These are phyloP conservation scores for Dicyrtomina minuta DNA, from an alignment of 2,888 invertebrate species.

Conservation along the genomic window DNA sequence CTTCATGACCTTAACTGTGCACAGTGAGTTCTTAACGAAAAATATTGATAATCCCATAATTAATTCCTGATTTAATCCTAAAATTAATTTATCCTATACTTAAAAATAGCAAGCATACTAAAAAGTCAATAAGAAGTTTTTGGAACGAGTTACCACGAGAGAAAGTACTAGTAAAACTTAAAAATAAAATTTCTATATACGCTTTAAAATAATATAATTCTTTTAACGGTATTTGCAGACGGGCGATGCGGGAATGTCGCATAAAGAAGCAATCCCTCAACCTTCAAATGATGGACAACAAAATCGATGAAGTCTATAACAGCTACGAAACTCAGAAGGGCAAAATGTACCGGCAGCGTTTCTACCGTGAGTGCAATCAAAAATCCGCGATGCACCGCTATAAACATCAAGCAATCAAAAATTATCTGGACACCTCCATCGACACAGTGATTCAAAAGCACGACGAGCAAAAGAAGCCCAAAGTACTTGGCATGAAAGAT, in stretches of 20 bases:
- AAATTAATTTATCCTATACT: too few relatives aligned
- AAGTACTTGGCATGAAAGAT: constrained; percentile 22
- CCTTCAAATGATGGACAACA: constrained; percentile 20
- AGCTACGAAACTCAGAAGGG: constrained; percentile 26
- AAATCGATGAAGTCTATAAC: constrained; percentile 6
- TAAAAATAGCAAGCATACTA: too few relatives aligned
- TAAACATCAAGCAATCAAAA: constrained; percentile 21
- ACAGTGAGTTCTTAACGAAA: too few relatives aligned
- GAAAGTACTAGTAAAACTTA: too few relatives aligned
- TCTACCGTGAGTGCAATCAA: constrained; percentile 23
- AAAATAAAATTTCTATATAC: not conserved
- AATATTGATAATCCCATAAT: too few relatives aligned
- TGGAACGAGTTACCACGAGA: too few relatives aligned
- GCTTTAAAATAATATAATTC: not conserved
- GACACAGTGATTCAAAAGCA: not conserved
- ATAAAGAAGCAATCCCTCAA: constrained; percentile 20
- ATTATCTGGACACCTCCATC: not conserved
- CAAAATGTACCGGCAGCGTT: constrained; percentile 14
- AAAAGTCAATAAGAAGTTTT: too few relatives aligned
- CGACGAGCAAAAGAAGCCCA: constrained; percentile 10
- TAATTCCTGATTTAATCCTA: too few relatives aligned
- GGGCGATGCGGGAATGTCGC: constrained; percentile 25
- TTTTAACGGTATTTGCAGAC: constrained; percentile 9
- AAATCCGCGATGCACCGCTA: not conserved
- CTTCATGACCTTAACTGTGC: constrained; percentile 34